Evolutionary conservation across 2,888 invertebrate genomes (phyloP).

Genomic region (Troides oblongomaculatus): DNA sequence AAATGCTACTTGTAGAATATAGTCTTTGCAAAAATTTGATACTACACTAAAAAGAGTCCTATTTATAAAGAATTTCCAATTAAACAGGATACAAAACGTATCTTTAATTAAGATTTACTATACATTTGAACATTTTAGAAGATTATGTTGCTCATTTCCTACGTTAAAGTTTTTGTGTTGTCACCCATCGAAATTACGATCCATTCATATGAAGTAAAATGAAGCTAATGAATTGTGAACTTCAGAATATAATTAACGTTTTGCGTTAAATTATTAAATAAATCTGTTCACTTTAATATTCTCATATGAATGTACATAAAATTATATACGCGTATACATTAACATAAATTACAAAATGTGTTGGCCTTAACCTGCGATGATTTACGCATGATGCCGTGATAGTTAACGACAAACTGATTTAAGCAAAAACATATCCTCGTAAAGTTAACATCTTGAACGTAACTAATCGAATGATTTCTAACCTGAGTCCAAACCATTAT

Average conservation of each 20-base stretch:
- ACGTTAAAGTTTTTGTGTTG: too few relatives aligned
- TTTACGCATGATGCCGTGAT: slow-evolving; percentile 13
- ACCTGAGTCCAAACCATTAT: slow-evolving; percentile 32
- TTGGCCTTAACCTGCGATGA: slow-evolving; percentile 17
- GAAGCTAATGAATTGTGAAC: background rate
- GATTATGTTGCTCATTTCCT: too few relatives aligned
- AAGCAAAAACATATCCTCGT: slow-evolving; percentile 18
- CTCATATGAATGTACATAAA: background rate
- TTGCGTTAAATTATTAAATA: background rate
- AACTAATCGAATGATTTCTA: slow-evolving; percentile 13
- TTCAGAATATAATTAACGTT: background rate
- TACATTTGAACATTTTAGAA: too few relatives aligned
- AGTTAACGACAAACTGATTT: slow-evolving; percentile 23
- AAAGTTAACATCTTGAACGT: slow-evolving; percentile 11
- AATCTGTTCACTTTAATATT: background rate
- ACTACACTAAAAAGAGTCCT: too few relatives aligned
- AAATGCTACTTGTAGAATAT: too few relatives aligned
- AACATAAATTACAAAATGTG: slow-evolving; percentile 10
- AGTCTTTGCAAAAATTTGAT: too few relatives aligned
- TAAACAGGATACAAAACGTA: too few relatives aligned
- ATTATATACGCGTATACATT: slow-evolving; percentile 3
- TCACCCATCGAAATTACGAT: too few relatives aligned
- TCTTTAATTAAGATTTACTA: too few relatives aligned
- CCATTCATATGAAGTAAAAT: background rate
- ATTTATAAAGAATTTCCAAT: too few relatives aligned